Conservation (phyloP, 1,140 invertebrate species). For the Drosophila quadrilineata region DNA sequence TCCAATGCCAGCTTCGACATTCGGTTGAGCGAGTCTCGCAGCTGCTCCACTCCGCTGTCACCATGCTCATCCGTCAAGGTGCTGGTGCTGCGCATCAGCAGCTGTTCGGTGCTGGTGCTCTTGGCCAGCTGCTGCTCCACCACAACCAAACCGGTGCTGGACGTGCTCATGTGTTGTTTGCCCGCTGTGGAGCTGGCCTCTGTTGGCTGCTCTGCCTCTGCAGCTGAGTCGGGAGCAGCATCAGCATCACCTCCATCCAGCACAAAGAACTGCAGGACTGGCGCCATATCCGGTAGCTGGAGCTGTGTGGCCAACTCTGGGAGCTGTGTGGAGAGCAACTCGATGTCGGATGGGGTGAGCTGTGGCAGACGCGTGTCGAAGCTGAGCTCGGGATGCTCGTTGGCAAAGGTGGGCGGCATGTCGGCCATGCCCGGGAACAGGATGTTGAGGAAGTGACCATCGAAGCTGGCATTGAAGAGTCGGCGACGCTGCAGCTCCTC, state of each 20-base stretch:
- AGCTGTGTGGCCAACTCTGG: constrained; percentile 84
- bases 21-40: constrained; percentile 82
- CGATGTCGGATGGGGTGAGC: constrained; percentile 86
- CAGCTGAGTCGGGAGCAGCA: constrained; percentile 8
- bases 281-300: constrained; percentile 84
- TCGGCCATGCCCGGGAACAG: constrained; percentile 95
- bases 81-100: constrained; percentile 53
- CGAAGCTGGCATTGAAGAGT: constrained; percentile 88
- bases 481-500: constrained; percentile 88
- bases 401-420: constrained; percentile 91
- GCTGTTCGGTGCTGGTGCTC: constrained; percentile 58
- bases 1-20: constrained; percentile 83
- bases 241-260: constrained; percentile 59
- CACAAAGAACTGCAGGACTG: constrained; percentile 88
- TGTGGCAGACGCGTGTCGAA: constrained; percentile 90
- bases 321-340: constrained; percentile 84
- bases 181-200: constrained; percentile 66
- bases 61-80: constrained; percentile 73
- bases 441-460: constrained; percentile 92
- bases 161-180: constrained; percentile 44
- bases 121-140: constrained; percentile 50
- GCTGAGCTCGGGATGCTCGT: constrained; percentile 85
- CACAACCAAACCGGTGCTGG: constrained; percentile 40
- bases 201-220: constrained; percentile 6
- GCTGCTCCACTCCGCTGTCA: constrained; percentile 57